Conservation (phyloP, 1,140 invertebrate genomes). For the Meloidogyne floridensis region DNA sequence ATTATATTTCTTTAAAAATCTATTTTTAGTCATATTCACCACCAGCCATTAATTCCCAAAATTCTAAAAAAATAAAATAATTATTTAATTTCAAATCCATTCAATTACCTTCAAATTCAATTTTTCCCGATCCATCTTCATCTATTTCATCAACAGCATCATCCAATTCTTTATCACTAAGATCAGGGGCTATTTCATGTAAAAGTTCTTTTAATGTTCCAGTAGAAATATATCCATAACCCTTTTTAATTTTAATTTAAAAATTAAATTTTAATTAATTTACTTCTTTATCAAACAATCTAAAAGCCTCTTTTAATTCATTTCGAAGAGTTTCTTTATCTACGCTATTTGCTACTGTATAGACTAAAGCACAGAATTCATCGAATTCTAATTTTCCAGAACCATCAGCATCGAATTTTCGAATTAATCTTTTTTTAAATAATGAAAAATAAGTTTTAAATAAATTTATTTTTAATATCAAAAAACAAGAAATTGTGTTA, state of each 20-base stretch:
- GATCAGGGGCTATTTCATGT: constrained; percentile 59
- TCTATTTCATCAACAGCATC: constrained; percentile 61
- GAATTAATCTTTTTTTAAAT: constrained; percentile 46
- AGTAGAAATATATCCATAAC: constrained; percentile 61
- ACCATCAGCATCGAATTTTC: constrained; percentile 61
- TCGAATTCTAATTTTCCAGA: constrained; percentile 63
- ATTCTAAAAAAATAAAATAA: background rate
- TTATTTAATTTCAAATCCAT: background rate
- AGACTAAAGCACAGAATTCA: constrained; percentile 62
- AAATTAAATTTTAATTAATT: background rate
- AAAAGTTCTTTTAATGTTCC: constrained; percentile 60
- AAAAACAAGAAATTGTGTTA: background rate
- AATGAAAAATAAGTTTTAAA: background rate
- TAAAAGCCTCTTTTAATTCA: constrained; percentile 61
- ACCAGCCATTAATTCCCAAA: constrained; percentile 8
- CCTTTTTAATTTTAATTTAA: constrained; percentile 31
- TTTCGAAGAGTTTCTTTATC: constrained; percentile 63
- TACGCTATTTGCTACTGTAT: constrained; percentile 61
- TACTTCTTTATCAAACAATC: constrained; percentile 62
- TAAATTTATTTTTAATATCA: background rate
- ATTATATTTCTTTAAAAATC: no score
- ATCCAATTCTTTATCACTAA: constrained; percentile 58
- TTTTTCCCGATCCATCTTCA: constrained; percentile 62
- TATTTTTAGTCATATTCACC: background rate
- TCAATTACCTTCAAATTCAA: constrained; percentile 56